These are phyloP conservation scores for Drosophila cardini DNA, from an alignment of 1,140 invertebrate genomes.

Conservation along the genomic window DNA sequence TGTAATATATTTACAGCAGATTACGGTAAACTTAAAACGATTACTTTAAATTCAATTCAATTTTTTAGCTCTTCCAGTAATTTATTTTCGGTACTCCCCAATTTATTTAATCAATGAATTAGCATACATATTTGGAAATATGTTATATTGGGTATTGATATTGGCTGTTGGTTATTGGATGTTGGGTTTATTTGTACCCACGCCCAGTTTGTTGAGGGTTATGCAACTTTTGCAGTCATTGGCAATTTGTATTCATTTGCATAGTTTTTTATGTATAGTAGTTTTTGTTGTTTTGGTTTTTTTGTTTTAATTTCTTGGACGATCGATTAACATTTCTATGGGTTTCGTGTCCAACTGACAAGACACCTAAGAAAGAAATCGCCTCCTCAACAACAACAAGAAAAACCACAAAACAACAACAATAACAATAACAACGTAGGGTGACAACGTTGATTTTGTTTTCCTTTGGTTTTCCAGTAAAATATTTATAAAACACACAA, in stretches of 20 bases:
- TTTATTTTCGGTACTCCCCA: slow-evolving; percentile 19
- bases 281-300: slow-evolving; percentile 9
- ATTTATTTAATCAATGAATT: slow-evolving; percentile 36
- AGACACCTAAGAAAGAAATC: background rate
- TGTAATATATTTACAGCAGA: no score
- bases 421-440: background rate
- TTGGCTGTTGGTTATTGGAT: slow-evolving; percentile 25
- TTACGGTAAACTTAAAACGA: no score
- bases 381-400: background rate
- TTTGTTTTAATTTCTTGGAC: slow-evolving; percentile 43
- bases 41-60: no score
- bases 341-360: slow-evolving; percentile 24
- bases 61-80: background rate
- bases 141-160: slow-evolving; percentile 9
- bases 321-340: slow-evolving; percentile 55
- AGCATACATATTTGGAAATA: slow-evolving; percentile 23
- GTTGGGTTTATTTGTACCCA: slow-evolving; percentile 23
- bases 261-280: slow-evolving; percentile 30
- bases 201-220: slow-evolving; percentile 33
- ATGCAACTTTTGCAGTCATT: slow-evolving; percentile 32
- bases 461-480: slow-evolving; percentile 34
- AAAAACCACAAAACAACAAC: background rate
- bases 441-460: slow-evolving; percentile 22
- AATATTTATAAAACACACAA: slow-evolving; percentile 62
- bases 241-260: slow-evolving; percentile 44